Evolutionary conservation across 2,888 invertebrate species (phyloP).

Genomic region (Oligia latruncula): DNA sequence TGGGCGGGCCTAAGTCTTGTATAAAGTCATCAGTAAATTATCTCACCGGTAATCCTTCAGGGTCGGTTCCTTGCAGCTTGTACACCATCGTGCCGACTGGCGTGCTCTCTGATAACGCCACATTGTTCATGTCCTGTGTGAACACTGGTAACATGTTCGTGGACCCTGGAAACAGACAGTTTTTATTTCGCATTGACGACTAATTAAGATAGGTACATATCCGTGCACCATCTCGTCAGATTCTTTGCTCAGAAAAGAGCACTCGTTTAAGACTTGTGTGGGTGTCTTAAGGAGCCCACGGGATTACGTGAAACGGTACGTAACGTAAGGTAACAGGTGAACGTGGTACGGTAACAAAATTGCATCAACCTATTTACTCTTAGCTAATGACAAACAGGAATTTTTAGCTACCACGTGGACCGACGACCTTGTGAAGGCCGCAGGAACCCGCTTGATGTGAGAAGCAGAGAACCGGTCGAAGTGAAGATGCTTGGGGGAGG

Average conservation of each 20-base stretch:
- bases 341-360: not conserved
- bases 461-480: too few relatives aligned
- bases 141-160: conserved; percentile 93
- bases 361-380: not conserved
- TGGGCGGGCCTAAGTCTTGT: too few relatives aligned
- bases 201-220: not conserved
- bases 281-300: too few relatives aligned
- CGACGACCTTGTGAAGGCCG: too few relatives aligned
- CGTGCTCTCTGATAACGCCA: conserved; percentile 94
- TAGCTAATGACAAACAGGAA: not conserved
- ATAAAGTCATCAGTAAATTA: not conserved
- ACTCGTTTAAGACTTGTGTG: not conserved
- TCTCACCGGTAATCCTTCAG: conserved; percentile 93
- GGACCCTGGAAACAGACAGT: conserved; percentile 67
- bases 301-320: not conserved
- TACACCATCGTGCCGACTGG: conserved; percentile 95
- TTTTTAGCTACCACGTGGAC: not conserved
- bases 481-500: too few relatives aligned
- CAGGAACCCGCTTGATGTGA: too few relatives aligned
- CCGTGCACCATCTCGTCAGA: not conserved
- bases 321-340: too few relatives aligned
- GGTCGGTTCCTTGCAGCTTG: conserved; percentile 94
- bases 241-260: not conserved
- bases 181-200: not conserved
- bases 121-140: conserved; percentile 93